phyloP scores from a whole-genome alignment of 2,888 invertebrate genomes.

The Limnephilus lunatus region DNA sequence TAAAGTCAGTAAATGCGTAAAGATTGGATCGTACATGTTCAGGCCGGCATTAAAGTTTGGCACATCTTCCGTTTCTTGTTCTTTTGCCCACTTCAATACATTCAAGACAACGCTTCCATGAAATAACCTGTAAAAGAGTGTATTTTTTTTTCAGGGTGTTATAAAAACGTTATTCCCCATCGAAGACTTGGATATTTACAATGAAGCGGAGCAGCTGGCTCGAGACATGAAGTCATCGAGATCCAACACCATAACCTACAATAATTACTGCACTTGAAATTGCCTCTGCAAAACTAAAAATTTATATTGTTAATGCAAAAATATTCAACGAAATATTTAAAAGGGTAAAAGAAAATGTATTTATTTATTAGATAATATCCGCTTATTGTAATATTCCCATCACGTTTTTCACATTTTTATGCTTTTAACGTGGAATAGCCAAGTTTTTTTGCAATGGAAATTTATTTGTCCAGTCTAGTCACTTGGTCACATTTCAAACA shows the following conservation, averaged over 20 bases:
- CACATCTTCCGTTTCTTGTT: not conserved
- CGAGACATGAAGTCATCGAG: constrained; percentile 87
- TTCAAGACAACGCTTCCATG: not conserved
- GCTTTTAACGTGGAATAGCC: not conserved
- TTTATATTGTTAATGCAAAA: not conserved
- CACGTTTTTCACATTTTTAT: not conserved
- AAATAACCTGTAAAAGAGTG: not conserved
- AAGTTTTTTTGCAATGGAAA: not conserved
- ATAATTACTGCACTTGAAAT: constrained; percentile 23
- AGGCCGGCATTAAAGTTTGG: too few relatives aligned
- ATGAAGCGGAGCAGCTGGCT: constrained; percentile 90
- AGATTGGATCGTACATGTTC: too few relatives aligned
- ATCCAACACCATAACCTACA: constrained; percentile 68
- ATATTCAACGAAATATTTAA: not conserved
- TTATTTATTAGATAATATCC: not conserved
- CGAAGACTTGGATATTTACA: constrained; percentile 83
- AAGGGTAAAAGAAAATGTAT: not conserved
- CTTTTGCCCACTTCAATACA: not conserved
- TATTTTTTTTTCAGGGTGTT: constrained; percentile 79
- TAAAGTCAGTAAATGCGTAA: too few relatives aligned
- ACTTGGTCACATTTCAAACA: not conserved
- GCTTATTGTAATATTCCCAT: not conserved
- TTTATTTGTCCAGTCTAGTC: not conserved
- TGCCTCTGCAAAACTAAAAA: not conserved
- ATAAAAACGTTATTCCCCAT: constrained; percentile 89